Base-by-base conservation (phyloP, 2,888 invertebrate species). In the Stramonita haemastoma region DNA sequence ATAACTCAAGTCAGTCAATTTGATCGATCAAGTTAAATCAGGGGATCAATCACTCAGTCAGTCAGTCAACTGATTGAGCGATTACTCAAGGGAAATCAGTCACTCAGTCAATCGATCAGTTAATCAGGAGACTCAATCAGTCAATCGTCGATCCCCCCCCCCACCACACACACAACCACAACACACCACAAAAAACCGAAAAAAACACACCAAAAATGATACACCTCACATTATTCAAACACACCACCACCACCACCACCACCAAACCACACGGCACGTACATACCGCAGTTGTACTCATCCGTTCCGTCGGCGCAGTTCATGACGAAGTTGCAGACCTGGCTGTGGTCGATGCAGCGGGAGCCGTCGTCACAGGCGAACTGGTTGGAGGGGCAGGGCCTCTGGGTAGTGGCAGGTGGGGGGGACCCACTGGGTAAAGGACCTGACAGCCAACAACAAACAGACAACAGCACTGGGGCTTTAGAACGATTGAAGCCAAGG, bases 241-340 rank as follows among this genome's bases (percentile, higher is more conserved):
- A 60, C 4, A 60, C 19, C 15, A 15, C 60, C 60, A 60, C 22
- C 15, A 60, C 60, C 60, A 60, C 60, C 60, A 60, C 15, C 60
- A 22, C 22, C 19, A 22, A 60, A 22, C 2, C 22, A 60, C 60
- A 15, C 60, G 22, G 22, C 19, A 22, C 60, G 1, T 60, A 60
- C 60, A 86, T 90, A 93, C 95, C 95, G 92, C 95, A 95, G 57
- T 89, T 92, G n/a, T 89, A 89, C 87, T 95, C 95, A 91, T 95
- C 95, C 0, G 94, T 92, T 11, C 90, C 92, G 90, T 94, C 94
- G 8, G 89, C 17, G 90, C 95, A 95, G 79, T 95, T 92, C 1
- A 87, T 32, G 11, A 87, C 89, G 89, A 94, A 95, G 90, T 95
- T 94, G 92, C 95, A 95, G 34, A 95, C 92, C 60, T 93, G 91